Evolutionary conservation across 2,797 vertebrate species (phyloP), one percentile per base, ranked within the genome.

Genomic region (Propithecus perrieri): DNA sequence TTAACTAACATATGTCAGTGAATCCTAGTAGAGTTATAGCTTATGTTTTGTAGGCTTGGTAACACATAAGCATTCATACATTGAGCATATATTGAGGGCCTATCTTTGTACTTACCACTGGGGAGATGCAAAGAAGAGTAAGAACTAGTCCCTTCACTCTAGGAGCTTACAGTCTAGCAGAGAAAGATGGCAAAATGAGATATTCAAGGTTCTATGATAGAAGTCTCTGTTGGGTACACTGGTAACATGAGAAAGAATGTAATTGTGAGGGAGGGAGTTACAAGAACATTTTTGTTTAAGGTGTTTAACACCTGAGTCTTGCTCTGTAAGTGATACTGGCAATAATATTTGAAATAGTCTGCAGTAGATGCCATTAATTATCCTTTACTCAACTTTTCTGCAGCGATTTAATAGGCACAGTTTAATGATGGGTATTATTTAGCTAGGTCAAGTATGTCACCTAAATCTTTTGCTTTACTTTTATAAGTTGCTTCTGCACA

Each of bases 351-450:
- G 63, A 65, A 65, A 18, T 65, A n/a, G 33, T 84, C 80, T 86
- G 20, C 83, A 81, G 28, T 87, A 80, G 65, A 59, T 71, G 50
- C 63, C 57, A 28, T 79, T 95, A 63, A 50, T 65, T 93, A n/a
- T 55, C n/a, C 35, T 93, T 61, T 63, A 50, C 11, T 46, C 26
- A n/a, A 3, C 18, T 11, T 55, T 93, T 76, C 59, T 41, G 30
- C 22, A 72, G n/a, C 76, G 30, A 86, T 33, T 92, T 71, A 79
- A 71, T 76, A 74, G 28, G 83, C 35, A 72, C 8, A 59, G 13
- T 86, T 81, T 83, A 96, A 75, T 89, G 69, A 24, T 92, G 7
- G 63, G 7, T 84, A 63, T 92, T 87, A 53, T n/a, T 71, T 94
- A 59, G 5, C 50, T 87, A 50, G 87, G 22, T 75, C 71, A 92